Evolutionary conservation across 1,140 invertebrate species (phyloP).

Genomic region (Caerostris extrusa): DNA sequence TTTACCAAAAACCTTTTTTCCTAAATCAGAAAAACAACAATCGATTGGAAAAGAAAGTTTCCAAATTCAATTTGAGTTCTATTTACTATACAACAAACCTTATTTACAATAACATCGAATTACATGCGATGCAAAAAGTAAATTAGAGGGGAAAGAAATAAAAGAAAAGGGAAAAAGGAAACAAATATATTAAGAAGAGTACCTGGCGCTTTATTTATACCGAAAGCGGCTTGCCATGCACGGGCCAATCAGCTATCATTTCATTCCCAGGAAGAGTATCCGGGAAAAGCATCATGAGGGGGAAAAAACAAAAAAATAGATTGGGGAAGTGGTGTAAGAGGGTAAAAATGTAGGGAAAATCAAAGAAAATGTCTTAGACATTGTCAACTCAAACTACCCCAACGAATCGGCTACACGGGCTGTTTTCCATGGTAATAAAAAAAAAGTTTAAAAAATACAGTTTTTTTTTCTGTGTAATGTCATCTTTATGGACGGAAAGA

Average conservation of each 20-base stretch:
- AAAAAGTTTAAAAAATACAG: background rate
- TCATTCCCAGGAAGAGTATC: slow-evolving; percentile 16
- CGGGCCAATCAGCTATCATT: slow-evolving; percentile 8
- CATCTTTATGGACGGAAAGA: slow-evolving; percentile 60
- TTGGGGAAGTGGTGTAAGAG: background rate
- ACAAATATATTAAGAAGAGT: background rate
- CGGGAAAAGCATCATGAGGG: slow-evolving; percentile 3
- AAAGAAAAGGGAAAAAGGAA: background rate
- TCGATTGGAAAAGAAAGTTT: background rate
- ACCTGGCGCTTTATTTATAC: background rate
- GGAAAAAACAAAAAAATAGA: background rate
- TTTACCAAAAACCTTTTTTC: background rate
- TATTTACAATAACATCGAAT: background rate
- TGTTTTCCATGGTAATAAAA: slow-evolving; percentile 29
- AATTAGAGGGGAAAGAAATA: background rate
- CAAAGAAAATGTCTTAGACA: slow-evolving; percentile 34
- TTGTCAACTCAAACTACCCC: slow-evolving; percentile 60
- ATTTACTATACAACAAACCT: background rate
- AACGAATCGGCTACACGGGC: slow-evolving; percentile 23
- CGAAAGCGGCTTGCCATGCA: background rate
- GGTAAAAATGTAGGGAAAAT: background rate
- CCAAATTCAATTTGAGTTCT: background rate
- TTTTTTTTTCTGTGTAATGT: slow-evolving; percentile 48
- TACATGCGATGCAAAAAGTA: background rate
- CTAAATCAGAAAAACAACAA: background rate